Percentiles rank a stretch among this genome's conserved stretches.
These are phyloP conservation scores for Mandrillus leucophaeus DNA, from an alignment of 2,113 vertebrate species.

Conservation along the genomic window DNA sequence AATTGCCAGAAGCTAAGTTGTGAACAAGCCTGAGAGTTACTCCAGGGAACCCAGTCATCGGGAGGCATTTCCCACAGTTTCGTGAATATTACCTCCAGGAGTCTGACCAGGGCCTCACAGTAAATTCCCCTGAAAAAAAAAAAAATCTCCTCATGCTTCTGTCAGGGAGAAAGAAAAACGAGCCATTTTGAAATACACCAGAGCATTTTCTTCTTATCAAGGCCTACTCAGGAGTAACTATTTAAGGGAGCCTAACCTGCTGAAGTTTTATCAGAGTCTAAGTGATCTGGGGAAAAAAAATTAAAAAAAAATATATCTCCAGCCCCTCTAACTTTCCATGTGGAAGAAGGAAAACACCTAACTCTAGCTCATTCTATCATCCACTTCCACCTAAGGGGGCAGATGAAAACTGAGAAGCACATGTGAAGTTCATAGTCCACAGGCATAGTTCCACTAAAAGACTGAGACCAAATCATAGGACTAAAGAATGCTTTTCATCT, in stretches of 20 bases:
- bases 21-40: neutral
- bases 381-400: neutral
- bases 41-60: neutral
- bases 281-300: neutral
- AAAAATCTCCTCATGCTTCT: neutral
- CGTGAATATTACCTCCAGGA: neutral
- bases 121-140: neutral
- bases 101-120: neutral
- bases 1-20: neutral
- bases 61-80: neutral
- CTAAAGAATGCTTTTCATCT: neutral
- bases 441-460: neutral
- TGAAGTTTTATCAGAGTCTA: neutral
- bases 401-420: neutral
- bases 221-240: neutral
- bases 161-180: neutral
- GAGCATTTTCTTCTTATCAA: neutral
- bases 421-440: neutral
- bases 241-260: neutral
- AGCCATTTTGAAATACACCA: neutral
- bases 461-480: neutral
- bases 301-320: neutral
- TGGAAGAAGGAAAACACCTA: neutral
- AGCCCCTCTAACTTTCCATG: neutral
- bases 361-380: neutral